A percentile compares a stretch with the other conserved stretches of the same genome.
Conservation (phyloP, 1,140 invertebrate species). For the Semibalanus balanoides region DNA sequence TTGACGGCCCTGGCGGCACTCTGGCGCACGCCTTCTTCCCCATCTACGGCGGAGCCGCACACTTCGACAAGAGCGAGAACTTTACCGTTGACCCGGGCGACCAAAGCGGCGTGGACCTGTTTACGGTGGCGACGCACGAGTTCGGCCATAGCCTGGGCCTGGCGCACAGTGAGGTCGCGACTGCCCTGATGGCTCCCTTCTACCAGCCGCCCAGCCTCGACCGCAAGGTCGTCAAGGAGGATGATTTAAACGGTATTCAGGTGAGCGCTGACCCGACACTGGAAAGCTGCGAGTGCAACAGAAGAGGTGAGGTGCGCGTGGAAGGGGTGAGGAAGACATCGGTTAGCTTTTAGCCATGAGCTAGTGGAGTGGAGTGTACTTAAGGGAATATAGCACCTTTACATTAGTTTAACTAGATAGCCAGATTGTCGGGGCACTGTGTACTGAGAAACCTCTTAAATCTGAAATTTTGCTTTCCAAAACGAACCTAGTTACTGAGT, state of each 20-base stretch:
- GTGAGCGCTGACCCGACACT: no score
- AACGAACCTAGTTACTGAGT: no score
- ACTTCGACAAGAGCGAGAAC: slow-evolving; percentile 31
- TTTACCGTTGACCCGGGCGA: slow-evolving; percentile 27
- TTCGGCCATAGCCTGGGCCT: slow-evolving; percentile 85
- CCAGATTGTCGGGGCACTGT: no score
- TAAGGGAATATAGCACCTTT: no score
- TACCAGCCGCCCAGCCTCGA: slow-evolving; percentile 74
- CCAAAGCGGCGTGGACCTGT: slow-evolving; percentile 40
- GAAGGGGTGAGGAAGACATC: no score
- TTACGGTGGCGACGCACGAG: slow-evolving; percentile 84
- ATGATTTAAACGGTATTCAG: slow-evolving; percentile 68
- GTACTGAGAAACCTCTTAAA: no score
- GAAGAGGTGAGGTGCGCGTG: no score
- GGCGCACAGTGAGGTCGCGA: slow-evolving; percentile 68
- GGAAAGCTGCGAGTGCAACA: no score
- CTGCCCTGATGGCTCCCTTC: slow-evolving; percentile 90
- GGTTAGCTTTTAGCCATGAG: no score
- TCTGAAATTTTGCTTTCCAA: no score
- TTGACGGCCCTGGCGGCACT: slow-evolving; percentile 26
- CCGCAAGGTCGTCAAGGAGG: slow-evolving; percentile 61
- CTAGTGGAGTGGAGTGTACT: no score
- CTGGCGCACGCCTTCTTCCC: slow-evolving; percentile 34
- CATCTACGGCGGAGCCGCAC: slow-evolving; percentile 24
- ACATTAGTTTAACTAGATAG: no score